Evolutionary conservation across 2,113 vertebrate species (phyloP).

Genomic region (Mesitornis unicolor): DNA sequence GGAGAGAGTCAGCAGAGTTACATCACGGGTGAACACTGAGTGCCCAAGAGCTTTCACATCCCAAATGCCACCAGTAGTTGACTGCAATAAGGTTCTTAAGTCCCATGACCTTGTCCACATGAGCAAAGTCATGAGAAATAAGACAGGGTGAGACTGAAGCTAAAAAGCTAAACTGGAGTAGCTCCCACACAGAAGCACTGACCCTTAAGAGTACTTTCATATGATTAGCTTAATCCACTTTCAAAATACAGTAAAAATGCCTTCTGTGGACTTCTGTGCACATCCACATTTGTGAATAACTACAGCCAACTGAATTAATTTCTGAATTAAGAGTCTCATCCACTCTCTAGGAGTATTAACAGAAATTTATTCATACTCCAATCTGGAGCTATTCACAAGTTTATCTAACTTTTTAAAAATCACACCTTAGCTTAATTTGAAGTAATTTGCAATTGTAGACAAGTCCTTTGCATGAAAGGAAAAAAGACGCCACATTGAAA

Average conservation of each 20-base stretch:
- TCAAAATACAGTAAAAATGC: background rate
- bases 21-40: rapidly evolving
- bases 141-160: background rate
- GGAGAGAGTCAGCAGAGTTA: background rate
- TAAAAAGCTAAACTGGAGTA: background rate
- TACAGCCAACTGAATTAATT: background rate
- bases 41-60: rapidly evolving
- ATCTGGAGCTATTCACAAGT: background rate
- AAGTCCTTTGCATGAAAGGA: background rate
- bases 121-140: background rate
- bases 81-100: background rate
- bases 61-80: rapidly evolving
- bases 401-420: background rate
- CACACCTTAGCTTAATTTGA: background rate
- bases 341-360: background rate
- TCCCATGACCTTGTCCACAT: background rate
- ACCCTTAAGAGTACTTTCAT: background rate
- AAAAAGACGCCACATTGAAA: background rate
- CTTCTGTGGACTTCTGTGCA: background rate
- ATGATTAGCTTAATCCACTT: background rate
- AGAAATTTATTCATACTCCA: background rate
- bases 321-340: background rate
- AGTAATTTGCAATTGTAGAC: background rate
- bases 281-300: background rate
- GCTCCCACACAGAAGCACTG: background rate